A percentile compares a stretch with the other conserved stretches of the same genome.
Conservation (phyloP, 2,888 invertebrate species). For the Ormyrus thymus region DNA sequence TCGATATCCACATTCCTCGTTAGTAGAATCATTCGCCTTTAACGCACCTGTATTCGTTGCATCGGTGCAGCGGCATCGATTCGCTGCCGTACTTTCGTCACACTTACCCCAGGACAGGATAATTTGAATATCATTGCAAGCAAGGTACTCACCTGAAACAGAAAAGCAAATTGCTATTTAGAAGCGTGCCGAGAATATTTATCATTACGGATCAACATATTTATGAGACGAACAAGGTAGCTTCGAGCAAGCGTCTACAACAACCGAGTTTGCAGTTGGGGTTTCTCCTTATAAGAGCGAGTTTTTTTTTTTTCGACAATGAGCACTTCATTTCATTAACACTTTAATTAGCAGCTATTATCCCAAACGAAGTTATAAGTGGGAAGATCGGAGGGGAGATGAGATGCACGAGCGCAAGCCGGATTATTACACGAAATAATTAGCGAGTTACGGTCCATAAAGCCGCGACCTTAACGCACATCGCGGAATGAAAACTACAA, state of each 20-base stretch:
- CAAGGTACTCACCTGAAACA: slow-evolving; percentile 49
- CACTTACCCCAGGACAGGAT: no score
- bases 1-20: no score
- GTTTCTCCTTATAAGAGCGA: slow-evolving; percentile 5
- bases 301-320: slow-evolving; percentile 23
- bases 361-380: background rate
- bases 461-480: background rate
- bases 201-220: no score
- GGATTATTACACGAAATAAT: slow-evolving; percentile 36
- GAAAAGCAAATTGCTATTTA: slow-evolving; percentile 5
- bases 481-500: background rate
- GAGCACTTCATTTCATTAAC: slow-evolving; percentile 44
- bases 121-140: no score
- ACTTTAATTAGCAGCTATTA: slow-evolving; percentile 46
- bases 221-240: no score
- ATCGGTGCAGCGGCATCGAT: no score
- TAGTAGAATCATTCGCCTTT: no score
- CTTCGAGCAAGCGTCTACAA: no score
- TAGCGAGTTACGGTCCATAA: slow-evolving; percentile 45
- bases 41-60: no score
- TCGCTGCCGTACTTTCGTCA: no score
- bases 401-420: slow-evolving; percentile 17
- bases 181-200: no score
- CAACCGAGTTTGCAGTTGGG: background rate
- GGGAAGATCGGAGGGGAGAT: background rate